Percentiles rank a stretch among this genome's conserved stretches.
Evolutionary conservation across 2,113 vertebrate species (phyloP).

Genomic region (Uropsilus gracilis): DNA sequence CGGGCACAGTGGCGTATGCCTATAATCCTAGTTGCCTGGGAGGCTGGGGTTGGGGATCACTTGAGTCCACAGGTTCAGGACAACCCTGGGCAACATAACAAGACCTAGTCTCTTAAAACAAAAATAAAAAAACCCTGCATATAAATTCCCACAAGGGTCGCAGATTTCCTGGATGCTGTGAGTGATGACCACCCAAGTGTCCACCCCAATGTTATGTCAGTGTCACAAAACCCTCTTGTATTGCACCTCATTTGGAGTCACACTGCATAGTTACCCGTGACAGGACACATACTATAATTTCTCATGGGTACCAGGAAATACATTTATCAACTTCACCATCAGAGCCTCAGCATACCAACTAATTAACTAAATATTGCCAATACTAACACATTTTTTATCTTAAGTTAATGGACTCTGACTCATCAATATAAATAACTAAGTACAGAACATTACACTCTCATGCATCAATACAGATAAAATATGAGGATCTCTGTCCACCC

Average conservation of each 20-base stretch:
- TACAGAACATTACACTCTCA: background rate
- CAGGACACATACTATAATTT: background rate
- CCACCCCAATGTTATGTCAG: background rate
- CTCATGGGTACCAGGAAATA: background rate
- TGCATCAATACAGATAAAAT: background rate
- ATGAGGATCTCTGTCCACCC: background rate
- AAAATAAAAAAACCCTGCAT: too few relatives aligned
- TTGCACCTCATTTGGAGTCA: background rate
- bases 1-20: too few relatives aligned
- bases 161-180: background rate
- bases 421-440: background rate
- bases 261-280: background rate
- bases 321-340: background rate
- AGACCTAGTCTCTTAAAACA: too few relatives aligned
- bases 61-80: too few relatives aligned
- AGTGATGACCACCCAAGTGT: fast-evolving
- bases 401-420: background rate
- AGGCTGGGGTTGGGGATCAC: too few relatives aligned
- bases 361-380: background rate
- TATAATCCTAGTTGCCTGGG: too few relatives aligned
- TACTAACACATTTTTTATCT: background rate
- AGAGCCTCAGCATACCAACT: background rate
- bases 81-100: too few relatives aligned
- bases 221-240: background rate
- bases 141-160: fast-evolving